Percentiles rank a stretch among this genome's conserved stretches.
Conservation (phyloP, 2,888 invertebrate genomes). For the Netelia melanura region DNA sequence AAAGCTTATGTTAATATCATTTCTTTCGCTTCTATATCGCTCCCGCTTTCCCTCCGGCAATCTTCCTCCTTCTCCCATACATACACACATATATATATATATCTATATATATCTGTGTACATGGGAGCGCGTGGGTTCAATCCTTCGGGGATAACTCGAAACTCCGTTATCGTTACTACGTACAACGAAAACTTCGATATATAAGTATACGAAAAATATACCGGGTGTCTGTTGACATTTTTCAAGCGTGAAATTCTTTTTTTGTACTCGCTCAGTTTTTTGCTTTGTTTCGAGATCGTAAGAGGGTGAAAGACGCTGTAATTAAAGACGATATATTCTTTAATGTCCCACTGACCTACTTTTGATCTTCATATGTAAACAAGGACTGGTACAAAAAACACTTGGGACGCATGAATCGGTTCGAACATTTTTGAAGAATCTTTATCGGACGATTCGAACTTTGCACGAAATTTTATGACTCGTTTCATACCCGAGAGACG, state of each 20-base stretch:
- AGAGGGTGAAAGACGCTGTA: too few species aligned
- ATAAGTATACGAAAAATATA: background rate
- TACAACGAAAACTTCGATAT: conserved; percentile 3
- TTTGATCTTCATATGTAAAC: too few species aligned
- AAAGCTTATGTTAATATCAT: conserved; percentile 81
- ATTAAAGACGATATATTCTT: too few species aligned
- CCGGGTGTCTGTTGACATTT: background rate
- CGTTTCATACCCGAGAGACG: background rate
- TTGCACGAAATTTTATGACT: background rate
- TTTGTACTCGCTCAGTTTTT: background rate
- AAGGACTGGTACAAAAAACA: too few species aligned
- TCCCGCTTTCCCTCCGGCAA: conserved; percentile 57
- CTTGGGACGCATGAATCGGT: too few species aligned
- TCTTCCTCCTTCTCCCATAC: conserved; percentile 33
- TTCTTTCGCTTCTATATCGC: conserved; percentile 64
- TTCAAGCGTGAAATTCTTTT: background rate
- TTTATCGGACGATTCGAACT: too few species aligned
- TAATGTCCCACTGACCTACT: too few species aligned
- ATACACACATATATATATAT: background rate
- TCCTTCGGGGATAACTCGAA: conserved; percentile 64
- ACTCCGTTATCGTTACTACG: conserved; percentile 45
- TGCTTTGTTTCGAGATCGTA: background rate
- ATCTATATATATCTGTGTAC: conserved; percentile 43
- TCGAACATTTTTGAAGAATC: too few species aligned
- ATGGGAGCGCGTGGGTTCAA: conserved; percentile 21